A percentile compares a stretch with the other conserved stretches of the same genome.
These are phyloP conservation scores for Carpatolechia fugitivella DNA, from an alignment of 2,888 invertebrate species.

Conservation along the genomic window DNA sequence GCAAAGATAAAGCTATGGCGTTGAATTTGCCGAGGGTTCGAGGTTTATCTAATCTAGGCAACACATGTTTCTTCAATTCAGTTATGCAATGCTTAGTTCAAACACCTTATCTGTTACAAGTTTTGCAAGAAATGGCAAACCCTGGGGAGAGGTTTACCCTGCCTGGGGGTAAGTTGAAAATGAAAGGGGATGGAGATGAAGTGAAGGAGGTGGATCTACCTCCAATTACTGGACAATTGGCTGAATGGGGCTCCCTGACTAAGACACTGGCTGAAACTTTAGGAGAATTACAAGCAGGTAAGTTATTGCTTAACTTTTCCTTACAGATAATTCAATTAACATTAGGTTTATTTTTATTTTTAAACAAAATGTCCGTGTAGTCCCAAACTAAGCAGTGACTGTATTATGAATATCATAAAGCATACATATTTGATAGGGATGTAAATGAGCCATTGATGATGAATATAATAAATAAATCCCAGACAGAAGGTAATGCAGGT, in stretches of 20 bases:
- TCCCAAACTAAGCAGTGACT: too few relatives aligned
- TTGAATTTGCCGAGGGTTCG: slow-evolving; percentile 79
- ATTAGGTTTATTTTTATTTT: too few relatives aligned
- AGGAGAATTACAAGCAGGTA: slow-evolving; percentile 82
- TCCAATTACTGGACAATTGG: slow-evolving; percentile 82
- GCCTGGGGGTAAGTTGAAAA: slow-evolving; percentile 84
- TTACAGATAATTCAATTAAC: too few relatives aligned
- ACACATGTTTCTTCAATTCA: slow-evolving; percentile 98
- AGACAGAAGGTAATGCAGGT: too few relatives aligned
- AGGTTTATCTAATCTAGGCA: slow-evolving; percentile 94
- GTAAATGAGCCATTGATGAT: too few relatives aligned
- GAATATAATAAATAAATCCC: too few relatives aligned
- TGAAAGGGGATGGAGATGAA: slow-evolving; percentile 59
- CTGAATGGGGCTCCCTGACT: slow-evolving; percentile 84
- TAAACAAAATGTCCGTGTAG: too few relatives aligned
- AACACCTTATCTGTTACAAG: slow-evolving; percentile 87
- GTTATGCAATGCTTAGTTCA: slow-evolving; percentile 95
- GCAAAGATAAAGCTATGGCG: slow-evolving; percentile 56
- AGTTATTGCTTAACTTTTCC: too few relatives aligned
- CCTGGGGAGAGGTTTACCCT: slow-evolving; percentile 85
- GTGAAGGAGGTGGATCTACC: slow-evolving; percentile 79
- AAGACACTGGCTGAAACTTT: slow-evolving; percentile 84
- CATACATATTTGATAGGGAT: too few relatives aligned
- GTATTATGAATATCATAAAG: too few relatives aligned
- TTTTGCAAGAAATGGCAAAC: slow-evolving; percentile 83